Percentiles rank a stretch among this genome's conserved stretches.
These are phyloP conservation scores for Ciconia maguari DNA, from an alignment of 2,113 vertebrate genomes.

Conservation along the genomic window DNA sequence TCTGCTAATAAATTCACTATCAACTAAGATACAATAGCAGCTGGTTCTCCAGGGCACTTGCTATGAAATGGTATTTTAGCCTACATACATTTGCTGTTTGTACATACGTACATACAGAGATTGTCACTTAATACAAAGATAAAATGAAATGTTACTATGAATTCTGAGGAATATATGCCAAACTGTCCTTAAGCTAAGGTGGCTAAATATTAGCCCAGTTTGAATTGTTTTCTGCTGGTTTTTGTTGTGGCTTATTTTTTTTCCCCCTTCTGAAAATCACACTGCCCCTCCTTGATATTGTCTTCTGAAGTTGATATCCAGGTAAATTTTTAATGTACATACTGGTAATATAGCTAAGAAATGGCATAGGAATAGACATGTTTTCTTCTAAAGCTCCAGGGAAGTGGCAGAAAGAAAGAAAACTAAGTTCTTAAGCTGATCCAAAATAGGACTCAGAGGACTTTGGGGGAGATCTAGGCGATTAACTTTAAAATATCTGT, in stretches of 20 bases:
- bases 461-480: not conserved
- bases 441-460: not conserved
- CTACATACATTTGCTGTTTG: not conserved
- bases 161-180: not conserved
- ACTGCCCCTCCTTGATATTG: rapidly evolving
- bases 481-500: not conserved
- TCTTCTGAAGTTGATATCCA: not conserved
- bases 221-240: not conserved
- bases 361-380: not conserved
- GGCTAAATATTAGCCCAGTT: not conserved
- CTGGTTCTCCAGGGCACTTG: not conserved
- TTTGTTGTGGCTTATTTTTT: not conserved
- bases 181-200: not conserved
- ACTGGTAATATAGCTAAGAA: not conserved
- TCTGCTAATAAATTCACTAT: not conserved
- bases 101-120: not conserved
- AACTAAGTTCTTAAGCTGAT: not conserved
- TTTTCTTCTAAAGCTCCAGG: not conserved
- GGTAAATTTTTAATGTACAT: not conserved
- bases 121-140: not conserved
- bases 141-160: not conserved
- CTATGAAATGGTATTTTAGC: not conserved
- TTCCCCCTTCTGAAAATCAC: not conserved
- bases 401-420: not conserved
- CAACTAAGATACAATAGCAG: not conserved